These are phyloP conservation scores for Dysdera silvatica DNA, from an alignment of 1,140 invertebrate genomes.

Conservation along the genomic window DNA sequence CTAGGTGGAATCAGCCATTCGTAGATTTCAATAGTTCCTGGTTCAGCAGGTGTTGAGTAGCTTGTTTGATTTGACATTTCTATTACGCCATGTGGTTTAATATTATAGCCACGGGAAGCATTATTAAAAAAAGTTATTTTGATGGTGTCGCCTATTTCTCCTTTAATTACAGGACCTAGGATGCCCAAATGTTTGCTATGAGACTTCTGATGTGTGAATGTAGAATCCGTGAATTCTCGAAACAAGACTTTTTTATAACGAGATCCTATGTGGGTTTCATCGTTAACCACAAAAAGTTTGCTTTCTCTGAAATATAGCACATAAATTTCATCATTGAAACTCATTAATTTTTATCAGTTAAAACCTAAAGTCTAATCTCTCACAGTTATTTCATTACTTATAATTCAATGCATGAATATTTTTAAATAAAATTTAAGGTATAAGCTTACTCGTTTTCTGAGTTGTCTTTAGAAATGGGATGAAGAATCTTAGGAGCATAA, in stretches of 20 bases:
- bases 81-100: slow-evolving; percentile 35
- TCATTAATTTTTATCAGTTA: no score
- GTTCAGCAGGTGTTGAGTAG: no score
- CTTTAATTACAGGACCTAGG: slow-evolving; percentile 39
- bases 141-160: slow-evolving; percentile 39
- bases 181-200: slow-evolving; percentile 34
- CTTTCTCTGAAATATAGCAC: slow-evolving; percentile 12
- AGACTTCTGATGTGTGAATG: slow-evolving; percentile 34
- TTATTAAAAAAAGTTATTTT: slow-evolving; percentile 38
- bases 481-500: slow-evolving; percentile 36
- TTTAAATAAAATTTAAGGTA: no score
- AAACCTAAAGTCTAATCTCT: no score
- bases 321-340: no score
- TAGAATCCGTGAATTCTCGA: slow-evolving; percentile 39
- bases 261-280: slow-evolving; percentile 34
- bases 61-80: no score
- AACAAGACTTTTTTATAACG: slow-evolving; percentile 40
- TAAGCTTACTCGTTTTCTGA: slow-evolving; percentile 24
- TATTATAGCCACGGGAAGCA: slow-evolving; percentile 32
- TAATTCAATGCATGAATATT: background rate
- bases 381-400: background rate
- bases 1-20: slow-evolving; percentile 34
- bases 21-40: no score
- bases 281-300: slow-evolving; percentile 23
- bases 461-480: slow-evolving; percentile 3